Evolutionary conservation across 2,888 invertebrate genomes (phyloP).

Genomic region (Dyspetes luteomarginatus): DNA sequence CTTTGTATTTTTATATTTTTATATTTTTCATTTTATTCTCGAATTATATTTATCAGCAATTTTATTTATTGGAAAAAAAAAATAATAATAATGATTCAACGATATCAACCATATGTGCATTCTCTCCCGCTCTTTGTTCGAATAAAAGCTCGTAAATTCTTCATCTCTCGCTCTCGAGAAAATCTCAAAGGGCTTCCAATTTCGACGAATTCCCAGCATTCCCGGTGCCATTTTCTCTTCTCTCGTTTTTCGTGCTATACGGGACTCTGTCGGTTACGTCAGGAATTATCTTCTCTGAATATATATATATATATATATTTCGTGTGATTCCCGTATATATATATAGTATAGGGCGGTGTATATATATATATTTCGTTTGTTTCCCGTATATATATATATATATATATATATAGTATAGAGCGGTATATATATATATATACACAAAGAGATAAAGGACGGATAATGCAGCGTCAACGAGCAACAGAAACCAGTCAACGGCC

Average conservation of each 20-base stretch:
- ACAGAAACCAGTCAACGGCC: conserved; percentile 42
- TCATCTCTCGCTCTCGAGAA: conserved; percentile 15
- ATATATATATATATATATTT: not conserved
- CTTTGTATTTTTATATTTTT: too few relatives aligned
- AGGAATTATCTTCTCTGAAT: not conserved
- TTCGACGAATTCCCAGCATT: conserved; percentile 65
- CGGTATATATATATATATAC: too few relatives aligned
- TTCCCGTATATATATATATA: not conserved
- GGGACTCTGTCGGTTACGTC: not conserved
- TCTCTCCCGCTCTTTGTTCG: conserved; percentile 2
- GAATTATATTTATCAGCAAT: too few relatives aligned
- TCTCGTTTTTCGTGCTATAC: not conserved
- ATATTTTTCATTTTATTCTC: too few relatives aligned
- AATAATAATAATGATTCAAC: too few relatives aligned
- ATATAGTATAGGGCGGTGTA: not conserved
- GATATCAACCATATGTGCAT: too few relatives aligned
- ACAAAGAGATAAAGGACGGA: conserved; percentile 43
- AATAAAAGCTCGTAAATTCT: not conserved
- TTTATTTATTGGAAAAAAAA: too few relatives aligned
- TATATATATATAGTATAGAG: not conserved
- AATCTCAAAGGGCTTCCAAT: conserved; percentile 51
- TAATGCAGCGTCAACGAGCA: conserved; percentile 35
- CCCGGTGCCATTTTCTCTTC: conserved; percentile 54
- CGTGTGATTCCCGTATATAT: too few relatives aligned
- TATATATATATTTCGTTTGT: too few relatives aligned